Evolutionary conservation across 2,797 vertebrate species (phyloP).

Genomic region (Sebastolobus alascanus): DNA sequence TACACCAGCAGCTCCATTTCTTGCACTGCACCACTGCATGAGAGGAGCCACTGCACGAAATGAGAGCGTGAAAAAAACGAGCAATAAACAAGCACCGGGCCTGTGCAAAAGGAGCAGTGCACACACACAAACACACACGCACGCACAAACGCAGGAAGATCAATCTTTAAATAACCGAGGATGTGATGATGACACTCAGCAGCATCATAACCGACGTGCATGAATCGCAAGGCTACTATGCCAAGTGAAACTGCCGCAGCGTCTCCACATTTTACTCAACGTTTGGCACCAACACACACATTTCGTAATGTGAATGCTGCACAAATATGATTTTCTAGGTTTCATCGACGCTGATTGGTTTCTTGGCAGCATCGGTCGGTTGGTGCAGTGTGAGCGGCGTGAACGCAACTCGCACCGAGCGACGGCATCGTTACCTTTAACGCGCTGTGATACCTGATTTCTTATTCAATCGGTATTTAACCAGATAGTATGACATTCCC

Average conservation of each 20-base stretch:
- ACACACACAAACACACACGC: conserved; percentile 15
- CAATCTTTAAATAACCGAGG: conserved; percentile 85
- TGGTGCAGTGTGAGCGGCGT: conserved; percentile 73
- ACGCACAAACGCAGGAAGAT: conserved; percentile 71
- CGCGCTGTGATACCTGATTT: conserved; percentile 35
- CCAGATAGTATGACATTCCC: conserved; percentile 80
- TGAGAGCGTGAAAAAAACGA: conserved; percentile 67
- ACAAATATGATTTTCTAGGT: conserved; percentile 61
- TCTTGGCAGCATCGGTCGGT: conserved; percentile 59
- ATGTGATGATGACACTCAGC: conserved; percentile 83
- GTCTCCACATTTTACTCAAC: conserved; percentile 70
- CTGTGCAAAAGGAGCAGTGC: conserved; percentile 56
- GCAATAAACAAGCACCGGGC: conserved; percentile 74
- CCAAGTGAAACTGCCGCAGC: conserved; percentile 86
- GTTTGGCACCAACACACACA: conserved; percentile 67
- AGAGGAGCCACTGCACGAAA: conserved; percentile 56
- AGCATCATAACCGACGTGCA: conserved; percentile 83
- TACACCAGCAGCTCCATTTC: conserved; percentile 61
- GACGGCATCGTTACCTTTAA: conserved; percentile 41
- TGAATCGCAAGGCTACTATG: conserved; percentile 75
- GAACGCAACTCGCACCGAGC: no score
- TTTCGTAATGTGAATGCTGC: conserved; percentile 57
- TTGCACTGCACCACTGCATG: conserved; percentile 75
- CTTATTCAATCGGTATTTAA: conserved; percentile 56
- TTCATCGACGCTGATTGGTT: conserved; percentile 62